Percentiles rank a stretch among this genome's conserved stretches.
Evolutionary conservation across 2,113 vertebrate species (phyloP).

Genomic region (Pavo muticus): DNA sequence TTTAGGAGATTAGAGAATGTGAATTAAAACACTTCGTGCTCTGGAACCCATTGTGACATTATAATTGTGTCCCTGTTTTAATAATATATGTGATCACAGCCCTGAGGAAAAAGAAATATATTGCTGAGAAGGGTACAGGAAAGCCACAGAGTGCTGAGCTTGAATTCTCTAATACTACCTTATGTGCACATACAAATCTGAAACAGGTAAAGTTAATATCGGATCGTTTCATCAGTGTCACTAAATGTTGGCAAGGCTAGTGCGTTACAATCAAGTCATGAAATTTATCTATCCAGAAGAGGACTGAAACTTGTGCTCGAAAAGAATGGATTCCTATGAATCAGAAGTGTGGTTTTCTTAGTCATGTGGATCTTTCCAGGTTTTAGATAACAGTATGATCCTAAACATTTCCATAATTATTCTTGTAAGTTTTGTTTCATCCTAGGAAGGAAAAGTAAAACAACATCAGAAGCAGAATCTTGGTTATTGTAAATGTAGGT

Average conservation of each 20-base stretch:
- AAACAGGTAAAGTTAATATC: not conserved
- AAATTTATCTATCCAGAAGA: not conserved
- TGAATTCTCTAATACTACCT: not conserved
- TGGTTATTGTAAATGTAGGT: not conserved
- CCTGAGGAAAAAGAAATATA: not conserved
- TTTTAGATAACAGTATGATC: not conserved
- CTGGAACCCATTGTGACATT: not conserved
- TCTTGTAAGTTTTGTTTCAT: not conserved
- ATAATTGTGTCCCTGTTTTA: not conserved
- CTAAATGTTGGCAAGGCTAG: not conserved
- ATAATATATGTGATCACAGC: not conserved
- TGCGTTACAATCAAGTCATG: not conserved
- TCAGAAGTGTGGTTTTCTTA: not conserved
- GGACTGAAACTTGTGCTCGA: not conserved
- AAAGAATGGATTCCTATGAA: not conserved
- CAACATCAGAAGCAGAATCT: not conserved
- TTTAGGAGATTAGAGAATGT: not conserved
- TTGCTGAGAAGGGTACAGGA: not conserved
- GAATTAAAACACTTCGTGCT: not conserved
- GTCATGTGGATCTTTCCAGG: not conserved
- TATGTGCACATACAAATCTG: not conserved
- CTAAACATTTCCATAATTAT: not conserved
- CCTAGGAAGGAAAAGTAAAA: not conserved
- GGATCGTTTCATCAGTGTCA: not conserved
- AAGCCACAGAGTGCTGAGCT: not conserved